Conservation (phyloP, 2,113 vertebrate genomes). For the Electrona antarctica region DNA sequence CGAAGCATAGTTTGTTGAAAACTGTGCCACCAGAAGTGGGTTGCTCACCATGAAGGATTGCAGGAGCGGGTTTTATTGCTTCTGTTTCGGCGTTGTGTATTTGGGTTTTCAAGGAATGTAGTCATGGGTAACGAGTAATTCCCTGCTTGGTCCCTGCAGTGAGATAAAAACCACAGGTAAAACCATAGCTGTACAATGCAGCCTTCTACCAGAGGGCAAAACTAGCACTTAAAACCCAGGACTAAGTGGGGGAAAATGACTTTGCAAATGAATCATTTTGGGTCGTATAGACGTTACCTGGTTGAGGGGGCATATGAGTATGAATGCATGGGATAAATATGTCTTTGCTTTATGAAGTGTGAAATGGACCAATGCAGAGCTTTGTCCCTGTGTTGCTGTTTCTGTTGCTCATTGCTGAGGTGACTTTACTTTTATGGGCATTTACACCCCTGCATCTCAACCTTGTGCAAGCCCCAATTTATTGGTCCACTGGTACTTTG, state of each 20-base stretch:
- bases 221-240: constrained; percentile 45
- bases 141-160: constrained; percentile 44
- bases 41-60: constrained; percentile 45
- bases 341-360: constrained; percentile 71
- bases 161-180: constrained; percentile 56
- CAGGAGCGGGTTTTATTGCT: constrained; percentile 46
- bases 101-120: constrained; percentile 51
- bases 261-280: constrained; percentile 64
- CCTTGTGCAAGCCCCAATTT: constrained; percentile 58
- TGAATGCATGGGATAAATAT: constrained; percentile 71
- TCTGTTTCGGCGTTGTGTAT: constrained; percentile 38
- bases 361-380: constrained; percentile 65
- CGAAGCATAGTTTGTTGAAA: constrained; percentile 44
- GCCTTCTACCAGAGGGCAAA: constrained; percentile 29
- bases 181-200: constrained; percentile 42
- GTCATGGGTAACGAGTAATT: constrained; percentile 49
- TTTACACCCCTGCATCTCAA: constrained; percentile 52
- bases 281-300: constrained; percentile 52
- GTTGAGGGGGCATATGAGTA: constrained; percentile 45
- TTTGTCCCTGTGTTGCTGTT: constrained; percentile 36
- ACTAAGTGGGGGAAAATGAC: constrained; percentile 52
- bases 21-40: constrained; percentile 44
- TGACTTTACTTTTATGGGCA: constrained; percentile 64
- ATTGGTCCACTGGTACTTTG: constrained; percentile 47
- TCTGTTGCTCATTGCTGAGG: constrained; percentile 61